Percentiles rank a stretch among this genome's conserved stretches.
phyloP scores from a whole-genome alignment of 2,888 invertebrate genomes.

The Drosophila seclusa region DNA sequence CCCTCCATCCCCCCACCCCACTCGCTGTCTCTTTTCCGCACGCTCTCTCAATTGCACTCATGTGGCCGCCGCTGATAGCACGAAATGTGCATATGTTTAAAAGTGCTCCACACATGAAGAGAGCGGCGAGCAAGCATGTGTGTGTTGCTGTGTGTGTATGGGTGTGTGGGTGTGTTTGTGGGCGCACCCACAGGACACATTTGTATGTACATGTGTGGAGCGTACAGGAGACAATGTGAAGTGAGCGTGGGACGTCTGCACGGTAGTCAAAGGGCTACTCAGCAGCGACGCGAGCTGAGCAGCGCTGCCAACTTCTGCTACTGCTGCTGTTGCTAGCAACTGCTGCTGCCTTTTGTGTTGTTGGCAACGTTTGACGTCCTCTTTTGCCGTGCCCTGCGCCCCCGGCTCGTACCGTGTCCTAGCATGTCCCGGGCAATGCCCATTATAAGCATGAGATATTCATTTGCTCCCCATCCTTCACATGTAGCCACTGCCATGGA shows the following conservation, averaged over 20 bases:
- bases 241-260: constrained; percentile 50
- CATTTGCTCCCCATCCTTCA: constrained; percentile 81
- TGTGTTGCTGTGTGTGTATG: constrained; percentile 10
- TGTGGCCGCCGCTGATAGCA: constrained; percentile 75
- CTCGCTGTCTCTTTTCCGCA: constrained; percentile 45
- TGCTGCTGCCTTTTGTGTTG: constrained; percentile 18
- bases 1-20: constrained; percentile 1
- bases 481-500: constrained; percentile 76
- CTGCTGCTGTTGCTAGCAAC: constrained; percentile 1
- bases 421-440: constrained; percentile 76
- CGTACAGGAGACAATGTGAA: constrained; percentile 63
- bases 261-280: constrained; percentile 75
- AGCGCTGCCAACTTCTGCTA: constrained; percentile 1
- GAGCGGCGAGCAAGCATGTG: constrained; percentile 16
- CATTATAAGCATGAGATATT: constrained; percentile 82
- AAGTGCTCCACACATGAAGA: constrained; percentile 62
- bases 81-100: constrained; percentile 80
- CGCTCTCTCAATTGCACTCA: constrained; percentile 55
- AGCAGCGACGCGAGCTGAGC: constrained; percentile 31
- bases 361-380: constrained; percentile 37
- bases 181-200: constrained; percentile 64
- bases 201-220: constrained; percentile 28
- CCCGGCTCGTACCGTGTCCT: constrained; percentile 19
- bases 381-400: constrained; percentile 1
- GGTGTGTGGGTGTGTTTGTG: constrained; percentile 12